Base-by-base conservation (phyloP, 2,113 vertebrate species). In the Toxostoma redivivum region DNA sequence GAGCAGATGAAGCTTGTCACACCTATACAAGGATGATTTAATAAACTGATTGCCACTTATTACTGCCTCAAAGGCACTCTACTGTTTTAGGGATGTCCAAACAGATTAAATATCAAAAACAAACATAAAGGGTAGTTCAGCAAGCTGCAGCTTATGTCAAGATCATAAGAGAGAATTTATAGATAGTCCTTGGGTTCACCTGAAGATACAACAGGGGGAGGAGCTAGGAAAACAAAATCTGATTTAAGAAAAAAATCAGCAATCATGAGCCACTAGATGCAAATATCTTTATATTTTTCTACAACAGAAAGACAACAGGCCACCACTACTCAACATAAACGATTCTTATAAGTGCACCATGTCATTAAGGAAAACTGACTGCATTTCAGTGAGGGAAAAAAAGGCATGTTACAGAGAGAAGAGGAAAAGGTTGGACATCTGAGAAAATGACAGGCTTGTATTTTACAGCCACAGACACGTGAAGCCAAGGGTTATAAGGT, bases 61-160 rank as follows among this genome's bases (percentile, higher is more conserved):
- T 15, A 10, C 17, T 37, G 37, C 73, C 86, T 95, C 95, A 96
- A 33, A 92, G 70, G 72, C 76, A 86, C 65, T 88, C 78, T 21
- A 72, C 62, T 93, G 17, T 42, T 95, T 94, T 92, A 94, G 92
- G 86, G 86, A 93, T 90, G 79, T 91, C 91, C 91, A 96, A 97
- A 96, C 42, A 95, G 76, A 93, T 97, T 86, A 96, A 97, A 92
- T 86, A 97, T 72, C 14, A 95, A 97, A 97, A 97, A 84, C 67
- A 97, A 94, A 91, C 72, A 65, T 22, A 24, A 67, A 85, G 33
- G 74, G 78, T 50, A 85, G 67, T 88, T 92, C 56, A 79, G 90
- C 73, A 94, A 97, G 88, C 86, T 97, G 78, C 57, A 76, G 69
- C 40, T 94, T 58, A 44, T 54, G 60, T 66, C 60, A 83, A 93